Base-by-base conservation (phyloP, 2,888 invertebrate genomes). In the Coelinius sp. region DNA sequence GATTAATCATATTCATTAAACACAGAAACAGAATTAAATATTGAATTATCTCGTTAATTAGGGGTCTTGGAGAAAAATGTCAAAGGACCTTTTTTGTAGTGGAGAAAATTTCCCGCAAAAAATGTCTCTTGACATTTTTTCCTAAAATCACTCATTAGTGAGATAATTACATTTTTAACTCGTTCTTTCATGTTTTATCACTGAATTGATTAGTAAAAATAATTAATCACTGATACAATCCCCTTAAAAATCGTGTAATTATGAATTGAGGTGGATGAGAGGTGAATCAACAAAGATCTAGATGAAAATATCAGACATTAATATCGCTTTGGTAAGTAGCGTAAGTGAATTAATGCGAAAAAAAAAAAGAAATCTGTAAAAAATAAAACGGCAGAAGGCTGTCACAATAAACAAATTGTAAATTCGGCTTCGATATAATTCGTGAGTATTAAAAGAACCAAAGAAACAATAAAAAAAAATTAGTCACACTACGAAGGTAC, bases 321-420 rank as follows among this genome's bases (percentile, higher is more conserved):
- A 41, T 41, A 20, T 70, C 75, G 75, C 73, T 78, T 73, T 78
- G 78, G 78, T 78, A 76, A 78, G 78, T 78, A 76, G 78, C 73
- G 76, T 77, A 14, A 41, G n/a, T 6, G 25, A n/a, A 14, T 31
- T 59, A 35, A 35, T 59, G 59, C 59, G 59, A 31, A 31, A 20
- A 59, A 8, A 17, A 59, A 35, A 31, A 17, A n/a, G 10, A 38
- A 14, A 41, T 41, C n/a, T n/a, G n/a, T n/a, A n/a, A 38, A 41
- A 20, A 10, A 38, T 22, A 12, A 63, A 63, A 63, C 14, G n/a
- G 6, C 59, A 35, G 35, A 59, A 35, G 35, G 59, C 20, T 59
- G 35, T 59, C 59, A 35, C 59, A 22, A 17, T 59, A 22, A 49
- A 35, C 12, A 22, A 62, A 62, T 12, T n/a, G 5, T 41, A 17